Evolutionary conservation across 2,113 vertebrate species (phyloP).

Genomic region (Oryzias curvinotus): DNA sequence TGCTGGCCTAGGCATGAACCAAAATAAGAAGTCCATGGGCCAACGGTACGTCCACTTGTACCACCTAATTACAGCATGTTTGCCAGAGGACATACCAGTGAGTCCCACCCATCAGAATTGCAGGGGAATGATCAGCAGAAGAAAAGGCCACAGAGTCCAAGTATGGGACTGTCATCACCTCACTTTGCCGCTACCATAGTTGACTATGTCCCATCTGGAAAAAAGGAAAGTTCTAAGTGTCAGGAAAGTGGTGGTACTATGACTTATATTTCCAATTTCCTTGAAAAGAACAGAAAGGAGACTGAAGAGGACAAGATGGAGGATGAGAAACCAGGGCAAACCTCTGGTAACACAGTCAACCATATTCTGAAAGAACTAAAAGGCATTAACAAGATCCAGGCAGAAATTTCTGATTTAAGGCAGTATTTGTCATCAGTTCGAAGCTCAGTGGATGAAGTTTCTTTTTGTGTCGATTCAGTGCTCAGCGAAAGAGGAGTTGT

Average conservation of each 20-base stretch:
- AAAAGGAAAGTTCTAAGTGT: slow-evolving; percentile 46
- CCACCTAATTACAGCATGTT: slow-evolving; percentile 74
- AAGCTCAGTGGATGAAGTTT: slow-evolving; percentile 95
- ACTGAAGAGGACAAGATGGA: slow-evolving; percentile 30
- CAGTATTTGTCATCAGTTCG: slow-evolving; percentile 89
- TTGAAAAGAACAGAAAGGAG: slow-evolving; percentile 33
- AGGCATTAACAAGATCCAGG: slow-evolving; percentile 94
- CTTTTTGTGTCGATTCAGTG: slow-evolving; percentile 91
- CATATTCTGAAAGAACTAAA: slow-evolving; percentile 93
- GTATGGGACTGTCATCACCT: slow-evolving; percentile 57
- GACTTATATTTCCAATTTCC: slow-evolving; percentile 57
- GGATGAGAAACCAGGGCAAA: slow-evolving; percentile 40
- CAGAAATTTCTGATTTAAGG: slow-evolving; percentile 92
- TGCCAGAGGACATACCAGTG: slow-evolving; percentile 77
- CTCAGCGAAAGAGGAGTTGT: slow-evolving; percentile 89
- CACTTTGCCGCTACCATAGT: slow-evolving; percentile 53
- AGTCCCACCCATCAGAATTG: slow-evolving; percentile 59
- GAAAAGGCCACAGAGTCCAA: slow-evolving; percentile 75
- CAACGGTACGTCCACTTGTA: slow-evolving; percentile 29
- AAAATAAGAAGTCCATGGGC: slow-evolving; percentile 24
- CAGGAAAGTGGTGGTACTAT: slow-evolving; percentile 47
- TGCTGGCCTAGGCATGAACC: slow-evolving; percentile 21
- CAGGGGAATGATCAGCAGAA: slow-evolving; percentile 70
- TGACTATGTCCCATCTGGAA: slow-evolving; percentile 26
- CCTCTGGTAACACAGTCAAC: slow-evolving; percentile 81